A percentile compares a stretch with the other conserved stretches of the same genome.
Conservation (phyloP, 2,888 invertebrate genomes). For the Eupeodes luniger region DNA sequence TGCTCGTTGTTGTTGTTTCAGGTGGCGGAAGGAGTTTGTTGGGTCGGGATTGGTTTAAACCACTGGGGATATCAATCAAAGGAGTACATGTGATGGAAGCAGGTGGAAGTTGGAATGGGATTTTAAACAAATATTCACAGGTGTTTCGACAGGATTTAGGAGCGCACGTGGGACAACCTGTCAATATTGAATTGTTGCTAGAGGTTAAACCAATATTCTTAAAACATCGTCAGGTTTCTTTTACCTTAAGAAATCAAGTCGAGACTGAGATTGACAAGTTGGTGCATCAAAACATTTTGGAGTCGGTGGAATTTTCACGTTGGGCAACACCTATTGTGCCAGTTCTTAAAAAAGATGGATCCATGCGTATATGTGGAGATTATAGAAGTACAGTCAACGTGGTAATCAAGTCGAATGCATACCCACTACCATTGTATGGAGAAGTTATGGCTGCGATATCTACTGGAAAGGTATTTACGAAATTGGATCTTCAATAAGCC, state of each 20-base stretch:
- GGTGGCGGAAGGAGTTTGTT: too few relatives aligned
- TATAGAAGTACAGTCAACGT: too few relatives aligned
- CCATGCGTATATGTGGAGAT: background rate
- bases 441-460: background rate
- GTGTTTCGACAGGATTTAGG: background rate
- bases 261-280: conserved; percentile 33
- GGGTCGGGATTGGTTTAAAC: too few relatives aligned
- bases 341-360: conserved; percentile 29
- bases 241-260: conserved; percentile 30
- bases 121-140: too few relatives aligned
- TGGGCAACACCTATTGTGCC: conserved; percentile 22
- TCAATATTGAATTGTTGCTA: conserved; percentile 32
- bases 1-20: too few relatives aligned
- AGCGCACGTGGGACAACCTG: conserved; percentile 27
- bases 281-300: background rate
- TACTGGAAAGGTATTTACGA: conserved; percentile 29
- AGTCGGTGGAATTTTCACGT: conserved; percentile 30
- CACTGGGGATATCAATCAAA: too few relatives aligned
- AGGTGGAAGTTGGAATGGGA: too few relatives aligned
- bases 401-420: too few relatives aligned
- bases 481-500: background rate
- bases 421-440: too few relatives aligned
- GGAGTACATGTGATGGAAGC: too few relatives aligned
- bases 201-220: conserved; percentile 26
- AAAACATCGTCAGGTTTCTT: conserved; percentile 26